Evolutionary conservation across 2,113 vertebrate genomes (phyloP).

Genomic region (rabbit (Oryctolagus cuniculus)): mOryCun1.1 NC_091450.1:38624001-38624500

Average conservation of each 20-base stretch:
- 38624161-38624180: conserved; percentile 74
- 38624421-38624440: conserved; percentile 96
- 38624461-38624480: conserved; percentile 99
- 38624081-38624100: conserved; percentile 74
- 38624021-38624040: conserved; percentile 72
- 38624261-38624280: conserved; percentile 55
- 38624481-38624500: conserved; percentile 97
- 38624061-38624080: conserved; percentile 75
- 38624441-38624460: conserved; percentile 98
- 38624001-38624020: conserved; percentile 69
- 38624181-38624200: conserved; percentile 74
- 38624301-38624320: conserved; percentile 25
- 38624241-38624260: conserved; percentile 78
- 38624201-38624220: conserved; percentile 82
- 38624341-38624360: background rate
- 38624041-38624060: conserved; percentile 73
- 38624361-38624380: background rate
- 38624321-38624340: background rate
- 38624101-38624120: conserved; percentile 63
- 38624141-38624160: conserved; percentile 64
- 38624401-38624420: conserved; percentile 96
- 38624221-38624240: conserved; percentile 80
- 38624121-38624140: conserved; percentile 74
- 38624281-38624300: conserved; percentile 63
- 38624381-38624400: conserved; percentile 89